These are phyloP conservation scores for Garrulus glandarius DNA, from an alignment of 2,797 vertebrate genomes.

Conservation along the genomic window DNA sequence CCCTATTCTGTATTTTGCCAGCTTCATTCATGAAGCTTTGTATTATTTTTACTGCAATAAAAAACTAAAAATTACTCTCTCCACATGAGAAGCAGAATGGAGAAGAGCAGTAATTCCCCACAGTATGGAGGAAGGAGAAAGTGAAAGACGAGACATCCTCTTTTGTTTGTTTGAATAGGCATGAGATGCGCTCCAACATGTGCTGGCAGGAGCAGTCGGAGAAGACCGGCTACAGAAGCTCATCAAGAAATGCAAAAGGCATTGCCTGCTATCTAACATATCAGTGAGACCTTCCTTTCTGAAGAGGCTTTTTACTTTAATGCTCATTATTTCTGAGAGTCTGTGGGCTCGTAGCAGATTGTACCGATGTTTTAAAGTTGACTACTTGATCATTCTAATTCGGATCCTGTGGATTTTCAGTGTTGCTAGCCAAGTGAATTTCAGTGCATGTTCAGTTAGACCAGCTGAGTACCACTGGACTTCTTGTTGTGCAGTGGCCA, in stretches of 20 bases:
- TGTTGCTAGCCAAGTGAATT: background rate
- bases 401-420: background rate
- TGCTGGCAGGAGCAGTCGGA: background rate
- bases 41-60: conserved; percentile 58
- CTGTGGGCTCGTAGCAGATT: background rate
- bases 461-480: background rate
- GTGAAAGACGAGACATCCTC: conserved; percentile 11
- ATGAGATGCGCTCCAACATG: conserved; percentile 35
- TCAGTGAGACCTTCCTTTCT: background rate
- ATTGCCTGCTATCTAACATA: background rate
- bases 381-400: conserved; percentile 8
- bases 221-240: background rate
- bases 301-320: background rate
- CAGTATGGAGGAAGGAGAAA: conserved; percentile 8
- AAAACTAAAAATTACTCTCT: conserved; percentile 44
- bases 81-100: conserved; percentile 27
- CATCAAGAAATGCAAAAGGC: conserved; percentile 5
- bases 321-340: background rate
- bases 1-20: conserved; percentile 56
- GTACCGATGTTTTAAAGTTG: background rate
- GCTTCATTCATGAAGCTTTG: conserved; percentile 65
- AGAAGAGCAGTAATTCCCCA: conserved; percentile 35
- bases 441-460: background rate
- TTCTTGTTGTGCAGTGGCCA: background rate
- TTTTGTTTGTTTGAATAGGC: conserved; percentile 53